Base-by-base conservation (phyloP, 2,888 invertebrate species). In the Watsonalla binaria region DNA sequence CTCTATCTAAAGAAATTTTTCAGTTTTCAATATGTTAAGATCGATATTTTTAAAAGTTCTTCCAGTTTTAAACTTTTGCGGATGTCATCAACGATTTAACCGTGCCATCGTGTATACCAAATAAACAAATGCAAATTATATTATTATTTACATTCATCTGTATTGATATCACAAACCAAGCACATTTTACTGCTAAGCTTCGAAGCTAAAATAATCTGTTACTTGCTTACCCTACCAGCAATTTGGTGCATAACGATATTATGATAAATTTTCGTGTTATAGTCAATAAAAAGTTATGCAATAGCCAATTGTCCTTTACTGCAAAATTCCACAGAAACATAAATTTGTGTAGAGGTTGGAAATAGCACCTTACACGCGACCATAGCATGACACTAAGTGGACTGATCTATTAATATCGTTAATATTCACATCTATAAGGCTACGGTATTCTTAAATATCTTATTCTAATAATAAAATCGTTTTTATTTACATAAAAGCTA, bases 251-350 rank as follows among this genome's bases (percentile, higher is more conserved):
- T 8, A 42, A 37, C 37, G 42, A 2, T 5, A 42, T 42, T 42
- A 11, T 1, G 11, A 11, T 11, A 7, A 42, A 11, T 42, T 42
- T 9, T 37, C 42, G 42, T 42, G 42, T 11, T 42, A 42, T 42
- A 42, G 42, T 42, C 42, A 11, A 42, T 11, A 5, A 11, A 11
- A 42, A 11, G 54, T 60, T 62, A 59, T 55, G 62, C 61, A 68
- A 68, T 59, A 61, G 54, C 57, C 24, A 33, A 62, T 54, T 61
- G 72, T 68, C 72, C 71, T 72, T 65, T 61, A 56, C 48, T 54
- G 39, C 54, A 51, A 54, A 54, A 62, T 61, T 62, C 46, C 46
- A 45, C 37, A 51, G 47, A 52, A 63, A 56, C 54, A 66, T 61
- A 64, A 57, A 60, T 8, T 45, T 13, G 9, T 45, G 45, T 54